Evolutionary conservation across 2,888 invertebrate species (phyloP).

Genomic region (Germaria angustata): DNA sequence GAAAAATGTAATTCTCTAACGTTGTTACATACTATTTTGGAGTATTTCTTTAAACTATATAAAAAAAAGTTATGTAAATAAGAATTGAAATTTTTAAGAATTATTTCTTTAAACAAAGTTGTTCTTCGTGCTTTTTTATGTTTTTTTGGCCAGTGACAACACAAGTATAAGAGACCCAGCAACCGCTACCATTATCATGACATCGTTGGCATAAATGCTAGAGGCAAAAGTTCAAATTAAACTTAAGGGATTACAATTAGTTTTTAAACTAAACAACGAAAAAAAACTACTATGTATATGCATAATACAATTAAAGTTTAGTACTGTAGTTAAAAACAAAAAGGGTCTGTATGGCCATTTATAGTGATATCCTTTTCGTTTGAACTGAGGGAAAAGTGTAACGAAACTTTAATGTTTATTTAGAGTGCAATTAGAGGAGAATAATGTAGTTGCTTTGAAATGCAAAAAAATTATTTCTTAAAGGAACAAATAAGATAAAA

Average conservation of each 20-base stretch:
- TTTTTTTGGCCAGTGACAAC: background rate
- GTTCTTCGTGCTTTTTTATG: background rate
- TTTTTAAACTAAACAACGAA: slow-evolving; percentile 29
- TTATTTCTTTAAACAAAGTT: background rate
- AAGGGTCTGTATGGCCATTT: background rate
- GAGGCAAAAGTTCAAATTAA: slow-evolving; percentile 41
- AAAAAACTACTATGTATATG: background rate
- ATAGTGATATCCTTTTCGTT: background rate
- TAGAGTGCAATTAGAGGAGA: slow-evolving; percentile 7
- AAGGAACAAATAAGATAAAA: background rate
- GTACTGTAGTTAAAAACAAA: slow-evolving; percentile 1
- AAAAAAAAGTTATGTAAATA: background rate
- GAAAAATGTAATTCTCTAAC: background rate
- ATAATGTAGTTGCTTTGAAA: background rate
- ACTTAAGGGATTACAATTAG: slow-evolving; percentile 43
- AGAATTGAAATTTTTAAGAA: background rate
- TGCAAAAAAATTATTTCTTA: background rate
- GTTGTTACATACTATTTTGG: background rate
- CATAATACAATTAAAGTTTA: slow-evolving; percentile 38
- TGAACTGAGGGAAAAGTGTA: slow-evolving; percentile 15
- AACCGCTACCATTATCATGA: background rate
- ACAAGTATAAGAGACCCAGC: background rate
- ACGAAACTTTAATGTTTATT: slow-evolving; percentile 36
- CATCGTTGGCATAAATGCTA: slow-evolving; percentile 1
- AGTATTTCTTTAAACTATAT: background rate